Percentiles rank a stretch among this genome's conserved stretches.
Conservation (phyloP, 2,888 invertebrate genomes). For the Imbricaverruca yamaguchii region DNA sequence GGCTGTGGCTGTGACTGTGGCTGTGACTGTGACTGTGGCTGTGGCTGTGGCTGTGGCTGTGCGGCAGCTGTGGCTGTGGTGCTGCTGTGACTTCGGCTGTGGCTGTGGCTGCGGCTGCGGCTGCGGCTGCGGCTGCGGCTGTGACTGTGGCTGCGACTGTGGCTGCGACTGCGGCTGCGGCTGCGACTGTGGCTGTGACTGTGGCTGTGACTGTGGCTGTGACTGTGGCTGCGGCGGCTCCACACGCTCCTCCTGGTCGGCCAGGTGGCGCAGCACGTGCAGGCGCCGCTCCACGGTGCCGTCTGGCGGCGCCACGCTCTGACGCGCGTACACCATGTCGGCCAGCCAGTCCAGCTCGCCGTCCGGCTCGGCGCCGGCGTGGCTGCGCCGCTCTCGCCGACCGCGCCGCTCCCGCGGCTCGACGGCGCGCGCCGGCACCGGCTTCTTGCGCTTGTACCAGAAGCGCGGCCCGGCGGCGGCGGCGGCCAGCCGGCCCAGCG, state of each 20-base stretch:
- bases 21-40: not conserved
- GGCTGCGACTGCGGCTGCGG: not conserved
- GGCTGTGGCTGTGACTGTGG: not conserved
- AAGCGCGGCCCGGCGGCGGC: slow-evolving; percentile 2
- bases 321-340: slow-evolving; percentile 10
- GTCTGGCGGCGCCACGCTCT: not conserved
- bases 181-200: not conserved
- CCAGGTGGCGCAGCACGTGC: slow-evolving; percentile 1
- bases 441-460: slow-evolving; percentile 8
- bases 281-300: slow-evolving; percentile 9
- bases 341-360: slow-evolving; percentile 18
- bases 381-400: not conserved
- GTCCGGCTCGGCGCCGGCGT: not conserved
- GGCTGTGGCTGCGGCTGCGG: too few relatives aligned
- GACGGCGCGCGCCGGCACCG: not conserved
- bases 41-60: not conserved
- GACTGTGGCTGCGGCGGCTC: not conserved
- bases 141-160: not conserved
- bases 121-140: not conserved
- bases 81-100: too few relatives aligned
- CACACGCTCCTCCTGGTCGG: not conserved
- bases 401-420: not conserved
- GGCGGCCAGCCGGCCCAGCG: not conserved
- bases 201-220: too few relatives aligned
- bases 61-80: not conserved